Evolutionary conservation across 2,888 invertebrate genomes (phyloP), one percentile per base, ranked within the genome.

Genomic region (Hartigia nigra): DNA sequence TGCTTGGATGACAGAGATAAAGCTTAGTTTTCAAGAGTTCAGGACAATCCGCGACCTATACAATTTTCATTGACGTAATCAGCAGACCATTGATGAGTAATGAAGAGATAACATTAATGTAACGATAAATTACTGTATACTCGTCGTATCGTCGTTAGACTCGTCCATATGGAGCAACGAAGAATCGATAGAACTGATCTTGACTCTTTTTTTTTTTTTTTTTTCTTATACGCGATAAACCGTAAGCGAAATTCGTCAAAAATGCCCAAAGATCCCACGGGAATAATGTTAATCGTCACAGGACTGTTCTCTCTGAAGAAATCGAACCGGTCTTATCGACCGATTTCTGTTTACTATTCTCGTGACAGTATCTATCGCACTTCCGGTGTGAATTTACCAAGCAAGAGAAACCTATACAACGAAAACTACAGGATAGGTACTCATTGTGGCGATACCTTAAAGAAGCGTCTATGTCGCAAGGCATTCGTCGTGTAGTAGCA

Each of bases 301-400:
- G 35, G 12, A 14, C 55, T 76, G 37, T 69, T 74, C 74, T 69
- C 76, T 74, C 72, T 76, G 77, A 80, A 80, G 78, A 80, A 78
- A 80, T 80, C 77, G 75, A 70, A 36, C 75, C 37, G 36, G 74
- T 77, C 74, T 76, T 74, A 78, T 78, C 80, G 80, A 76, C 74
- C 32, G 70, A 76, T 70, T 74, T 76, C 77, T 70, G 69, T 75
- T 55, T 32, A 23, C 39, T 74, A 39, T 74, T 77, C 74, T 36
- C 55, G 31, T 12, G 11, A 36, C 35, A 35, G 55, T 77, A 77
- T 77, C 77, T 74, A 39, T 11, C n/a, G 23, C 12, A 75, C 75
- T 75, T 75, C 34, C 35, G 75, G 55, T 23, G 55, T 55, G 23
- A 55, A 55, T 55, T 55, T 23, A 55, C 55, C 55, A 23, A 9